Conservation (phyloP, 2,113 vertebrate genomes). For the Diadophis punctatus region DNA sequence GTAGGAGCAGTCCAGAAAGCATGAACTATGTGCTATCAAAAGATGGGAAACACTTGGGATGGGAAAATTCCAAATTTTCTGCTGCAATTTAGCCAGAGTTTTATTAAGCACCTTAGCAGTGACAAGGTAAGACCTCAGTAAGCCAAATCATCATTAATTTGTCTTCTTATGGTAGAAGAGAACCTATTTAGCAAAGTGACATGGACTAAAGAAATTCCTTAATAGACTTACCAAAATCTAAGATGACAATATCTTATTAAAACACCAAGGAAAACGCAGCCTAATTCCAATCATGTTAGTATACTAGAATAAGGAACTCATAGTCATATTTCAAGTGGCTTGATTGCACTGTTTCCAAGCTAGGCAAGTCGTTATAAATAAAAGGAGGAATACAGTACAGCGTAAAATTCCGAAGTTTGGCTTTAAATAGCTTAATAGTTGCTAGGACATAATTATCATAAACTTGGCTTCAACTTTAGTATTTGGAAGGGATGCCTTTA, state of each 20-base stretch:
- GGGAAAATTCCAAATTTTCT: neutral
- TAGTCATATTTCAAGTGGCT: neutral
- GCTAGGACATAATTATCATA: neutral
- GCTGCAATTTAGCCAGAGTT: neutral
- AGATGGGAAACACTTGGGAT: neutral
- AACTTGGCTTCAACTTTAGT: neutral
- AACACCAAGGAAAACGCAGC: neutral
- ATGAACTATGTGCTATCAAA: neutral
- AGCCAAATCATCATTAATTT: neutral
- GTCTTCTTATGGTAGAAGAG: neutral
- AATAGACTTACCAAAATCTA: neutral
- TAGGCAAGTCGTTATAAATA: neutral
- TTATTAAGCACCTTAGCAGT: neutral
- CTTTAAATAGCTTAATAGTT: neutral
- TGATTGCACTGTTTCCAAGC: neutral
- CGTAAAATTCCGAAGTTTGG: neutral
- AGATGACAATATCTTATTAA: neutral
- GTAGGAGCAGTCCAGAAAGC: neutral
- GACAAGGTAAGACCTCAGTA: neutral
- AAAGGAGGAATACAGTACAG: neutral
- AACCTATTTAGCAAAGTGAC: neutral
- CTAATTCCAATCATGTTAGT: neutral
- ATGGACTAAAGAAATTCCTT: neutral
- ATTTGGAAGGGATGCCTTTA: neutral
- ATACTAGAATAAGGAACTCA: neutral